Evolutionary conservation across 2,797 vertebrate genomes (phyloP).

Genomic region (Sandelia bainsii): DNA sequence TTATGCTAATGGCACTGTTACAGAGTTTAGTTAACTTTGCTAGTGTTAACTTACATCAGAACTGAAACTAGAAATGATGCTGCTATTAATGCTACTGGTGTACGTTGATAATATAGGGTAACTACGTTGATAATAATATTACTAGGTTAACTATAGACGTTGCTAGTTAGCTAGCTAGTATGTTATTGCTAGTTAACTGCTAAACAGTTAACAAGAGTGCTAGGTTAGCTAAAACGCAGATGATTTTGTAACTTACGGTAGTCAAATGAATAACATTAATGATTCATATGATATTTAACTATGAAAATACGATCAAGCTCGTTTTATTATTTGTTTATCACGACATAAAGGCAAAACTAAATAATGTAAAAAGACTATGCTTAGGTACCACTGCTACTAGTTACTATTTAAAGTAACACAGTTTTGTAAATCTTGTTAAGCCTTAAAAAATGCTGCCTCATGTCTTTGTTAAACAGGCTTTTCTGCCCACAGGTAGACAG

Average conservation of each 20-base stretch:
- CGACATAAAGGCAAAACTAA: neutral
- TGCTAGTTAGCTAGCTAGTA: neutral
- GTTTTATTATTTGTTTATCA: too few species aligned
- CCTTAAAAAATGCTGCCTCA: neutral
- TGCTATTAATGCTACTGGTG: too few species aligned
- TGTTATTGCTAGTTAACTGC: too few species aligned
- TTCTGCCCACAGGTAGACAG: neutral
- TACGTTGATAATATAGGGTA: neutral
- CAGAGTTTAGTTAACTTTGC: neutral
- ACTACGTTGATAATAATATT: too few species aligned
- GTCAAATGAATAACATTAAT: neutral
- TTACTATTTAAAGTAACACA: neutral
- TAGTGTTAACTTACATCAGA: too few species aligned
- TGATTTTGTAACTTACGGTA: neutral
- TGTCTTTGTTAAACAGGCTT: slow-evolving; percentile 28
- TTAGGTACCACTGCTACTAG: too few species aligned
- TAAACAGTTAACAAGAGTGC: neutral
- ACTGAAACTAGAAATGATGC: neutral
- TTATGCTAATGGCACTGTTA: neutral
- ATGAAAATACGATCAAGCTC: neutral
- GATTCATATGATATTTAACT: too few species aligned
- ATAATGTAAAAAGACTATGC: neutral
- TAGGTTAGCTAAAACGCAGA: too few species aligned
- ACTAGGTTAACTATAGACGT: neutral
- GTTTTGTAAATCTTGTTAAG: neutral